These are phyloP conservation scores for Austrofundulus limnaeus DNA, from an alignment of 2,113 vertebrate species.

Conservation along the genomic window DNA sequence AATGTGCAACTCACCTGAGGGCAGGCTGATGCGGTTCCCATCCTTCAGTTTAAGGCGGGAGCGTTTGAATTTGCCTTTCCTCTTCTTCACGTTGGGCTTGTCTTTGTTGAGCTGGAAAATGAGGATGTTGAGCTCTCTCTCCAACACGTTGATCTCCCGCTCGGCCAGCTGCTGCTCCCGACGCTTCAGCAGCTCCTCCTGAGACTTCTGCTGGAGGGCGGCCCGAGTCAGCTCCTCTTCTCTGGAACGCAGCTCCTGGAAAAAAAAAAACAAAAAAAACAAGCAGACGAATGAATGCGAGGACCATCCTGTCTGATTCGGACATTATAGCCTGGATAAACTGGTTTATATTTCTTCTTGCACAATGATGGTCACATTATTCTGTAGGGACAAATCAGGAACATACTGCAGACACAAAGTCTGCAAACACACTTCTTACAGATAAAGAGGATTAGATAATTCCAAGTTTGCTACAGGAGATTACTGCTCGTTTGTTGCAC, in stretches of 20 bases:
- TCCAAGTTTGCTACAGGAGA: constrained; percentile 21
- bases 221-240: constrained; percentile 94
- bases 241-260: constrained; percentile 90
- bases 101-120: constrained; percentile 96
- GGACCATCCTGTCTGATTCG: background rate
- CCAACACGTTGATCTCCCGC: constrained; percentile 92
- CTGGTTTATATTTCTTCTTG: background rate
- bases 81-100: constrained; percentile 92
- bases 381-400: background rate
- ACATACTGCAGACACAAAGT: background rate
- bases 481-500: constrained; percentile 25
- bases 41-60: constrained; percentile 92
- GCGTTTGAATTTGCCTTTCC: constrained; percentile 93
- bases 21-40: constrained; percentile 94
- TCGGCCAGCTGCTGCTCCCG: constrained; percentile 93
- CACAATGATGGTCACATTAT: background rate
- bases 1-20: constrained; percentile 83
- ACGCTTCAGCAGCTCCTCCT: constrained; percentile 89
- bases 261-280: background rate
- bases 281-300: too few species aligned
- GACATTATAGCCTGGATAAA: background rate
- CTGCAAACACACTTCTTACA: constrained; percentile 2
- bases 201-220: constrained; percentile 93
- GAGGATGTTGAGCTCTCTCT: constrained; percentile 93
- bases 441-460: constrained; percentile 15